Evolutionary conservation across 2,113 vertebrate genomes (phyloP).

Genomic region (Cettia cetti): DNA sequence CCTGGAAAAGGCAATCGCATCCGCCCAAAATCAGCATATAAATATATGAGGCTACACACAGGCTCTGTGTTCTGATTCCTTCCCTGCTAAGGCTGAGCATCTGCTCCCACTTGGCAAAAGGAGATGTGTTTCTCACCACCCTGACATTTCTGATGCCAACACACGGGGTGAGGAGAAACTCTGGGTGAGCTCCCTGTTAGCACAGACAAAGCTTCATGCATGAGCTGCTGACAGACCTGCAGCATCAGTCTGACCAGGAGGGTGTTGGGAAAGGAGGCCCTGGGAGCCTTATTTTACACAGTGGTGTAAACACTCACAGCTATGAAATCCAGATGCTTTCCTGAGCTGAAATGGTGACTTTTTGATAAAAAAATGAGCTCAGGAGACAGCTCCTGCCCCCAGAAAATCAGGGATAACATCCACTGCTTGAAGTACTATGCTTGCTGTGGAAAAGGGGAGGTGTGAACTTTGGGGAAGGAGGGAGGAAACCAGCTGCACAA

Average conservation of each 20-base stretch:
- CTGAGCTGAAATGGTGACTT: neutral
- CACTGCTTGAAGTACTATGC: neutral
- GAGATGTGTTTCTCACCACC: neutral
- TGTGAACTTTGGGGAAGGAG: neutral
- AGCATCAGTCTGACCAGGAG: neutral
- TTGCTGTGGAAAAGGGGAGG: neutral
- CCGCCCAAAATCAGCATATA: neutral
- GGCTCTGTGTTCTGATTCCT: neutral
- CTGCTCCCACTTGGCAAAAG: slow-evolving; percentile 9
- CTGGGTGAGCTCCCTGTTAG: neutral
- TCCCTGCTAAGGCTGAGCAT: neutral
- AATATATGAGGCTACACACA: neutral
- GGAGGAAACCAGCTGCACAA: neutral
- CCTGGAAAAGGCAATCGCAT: slow-evolving; percentile 1
- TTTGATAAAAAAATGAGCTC: neutral
- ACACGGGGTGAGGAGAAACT: neutral
- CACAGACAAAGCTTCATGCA: neutral
- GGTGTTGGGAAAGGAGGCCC: neutral
- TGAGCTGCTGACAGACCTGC: neutral
- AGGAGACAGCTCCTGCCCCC: neutral
- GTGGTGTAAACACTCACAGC: fast-evolving
- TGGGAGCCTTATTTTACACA: neutral
- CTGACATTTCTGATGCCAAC: neutral
- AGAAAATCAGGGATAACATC: neutral
- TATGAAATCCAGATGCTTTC: neutral